These are phyloP conservation scores for Potorous gilbertii DNA, from an alignment of 2,797 vertebrate genomes.

Conservation along the genomic window DNA sequence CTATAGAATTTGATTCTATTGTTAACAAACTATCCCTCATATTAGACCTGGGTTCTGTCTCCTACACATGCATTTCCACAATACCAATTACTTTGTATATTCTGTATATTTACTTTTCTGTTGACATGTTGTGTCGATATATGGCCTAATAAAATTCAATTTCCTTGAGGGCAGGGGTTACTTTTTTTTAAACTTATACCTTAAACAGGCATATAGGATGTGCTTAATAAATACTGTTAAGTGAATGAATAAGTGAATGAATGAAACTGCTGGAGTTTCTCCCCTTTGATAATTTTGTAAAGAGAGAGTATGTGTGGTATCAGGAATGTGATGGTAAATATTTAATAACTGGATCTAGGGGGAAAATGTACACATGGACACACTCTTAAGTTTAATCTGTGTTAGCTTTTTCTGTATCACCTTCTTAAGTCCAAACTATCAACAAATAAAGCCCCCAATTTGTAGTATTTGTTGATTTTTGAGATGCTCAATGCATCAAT, in stretches of 20 bases:
- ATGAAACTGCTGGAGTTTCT: neutral
- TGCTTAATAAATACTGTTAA: neutral
- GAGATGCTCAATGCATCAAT: constrained; percentile 44
- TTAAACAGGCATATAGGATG: neutral
- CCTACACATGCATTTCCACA: neutral
- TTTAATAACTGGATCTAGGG: neutral
- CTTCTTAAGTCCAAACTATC: neutral
- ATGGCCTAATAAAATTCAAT: neutral
- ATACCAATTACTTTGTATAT: neutral
- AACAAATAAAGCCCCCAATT: neutral
- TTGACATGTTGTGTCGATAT: neutral
- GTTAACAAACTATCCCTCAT: neutral
- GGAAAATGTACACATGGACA: neutral
- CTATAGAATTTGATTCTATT: neutral
- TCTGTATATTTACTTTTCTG: neutral
- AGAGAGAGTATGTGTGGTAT: neutral
- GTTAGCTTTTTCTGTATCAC: neutral
- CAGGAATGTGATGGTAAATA: neutral
- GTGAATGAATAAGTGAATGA: neutral
- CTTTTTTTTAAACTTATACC: neutral
- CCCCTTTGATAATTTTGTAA: neutral
- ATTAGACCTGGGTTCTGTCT: neutral
- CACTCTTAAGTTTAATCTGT: neutral
- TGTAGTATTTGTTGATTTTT: neutral
- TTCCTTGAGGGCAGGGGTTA: neutral